phyloP scores from a whole-genome alignment of 2,113 vertebrate species.

The Myanophis thanlyinensis region DNA sequence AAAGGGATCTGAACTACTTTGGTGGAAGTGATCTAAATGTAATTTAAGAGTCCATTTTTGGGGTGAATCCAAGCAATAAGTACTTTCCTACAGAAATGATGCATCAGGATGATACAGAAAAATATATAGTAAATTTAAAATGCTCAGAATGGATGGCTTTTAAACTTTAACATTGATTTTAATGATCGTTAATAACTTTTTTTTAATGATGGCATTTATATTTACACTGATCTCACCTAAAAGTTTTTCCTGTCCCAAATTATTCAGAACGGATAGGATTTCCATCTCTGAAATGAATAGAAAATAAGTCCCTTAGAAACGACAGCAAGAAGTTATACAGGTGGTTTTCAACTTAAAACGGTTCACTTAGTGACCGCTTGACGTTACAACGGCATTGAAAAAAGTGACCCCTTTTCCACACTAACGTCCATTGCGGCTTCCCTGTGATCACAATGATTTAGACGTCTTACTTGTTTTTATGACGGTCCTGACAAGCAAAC shows the following conservation, averaged over 20 bases:
- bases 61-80: not conserved
- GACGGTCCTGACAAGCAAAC: not conserved
- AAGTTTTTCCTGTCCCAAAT: accelerated
- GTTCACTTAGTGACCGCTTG: not conserved
- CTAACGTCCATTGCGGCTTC: not conserved
- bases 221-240: not conserved
- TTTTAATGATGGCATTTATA: not conserved
- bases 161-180: not conserved
- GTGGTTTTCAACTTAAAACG: not conserved
- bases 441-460: not conserved
- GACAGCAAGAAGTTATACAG: not conserved
- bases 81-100: not conserved
- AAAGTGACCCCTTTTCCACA: not conserved
- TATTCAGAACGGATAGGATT: not conserved
- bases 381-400: not conserved
- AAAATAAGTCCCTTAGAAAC: not conserved
- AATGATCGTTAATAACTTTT: not conserved
- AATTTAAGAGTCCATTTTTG: not conserved
- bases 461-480: not conserved
- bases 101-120: not conserved
- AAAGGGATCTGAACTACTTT: not conserved
- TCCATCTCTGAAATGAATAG: not conserved
- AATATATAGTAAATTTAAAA: not conserved
- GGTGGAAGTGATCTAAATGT: not conserved
- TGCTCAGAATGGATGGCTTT: not conserved